Percentiles rank a stretch among this genome's conserved stretches.
These are phyloP conservation scores for Himantopus leucocephalus DNA, from an alignment of 2,113 vertebrate species.

Conservation along the genomic window DNA sequence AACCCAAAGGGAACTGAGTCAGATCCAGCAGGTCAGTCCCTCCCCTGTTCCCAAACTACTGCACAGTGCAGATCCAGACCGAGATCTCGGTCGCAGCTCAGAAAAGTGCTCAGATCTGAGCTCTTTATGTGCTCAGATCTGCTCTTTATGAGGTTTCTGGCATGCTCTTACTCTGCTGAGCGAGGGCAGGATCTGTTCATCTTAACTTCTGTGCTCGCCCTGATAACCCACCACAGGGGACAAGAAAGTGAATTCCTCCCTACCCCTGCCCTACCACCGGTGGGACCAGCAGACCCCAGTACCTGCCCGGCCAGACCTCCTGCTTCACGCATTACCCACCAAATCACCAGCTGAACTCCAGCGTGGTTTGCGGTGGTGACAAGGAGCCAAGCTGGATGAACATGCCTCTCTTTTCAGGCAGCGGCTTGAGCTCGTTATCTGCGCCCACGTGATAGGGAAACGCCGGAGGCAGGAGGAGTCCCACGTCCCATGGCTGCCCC, in stretches of 20 bases:
- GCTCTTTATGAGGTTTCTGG: not conserved
- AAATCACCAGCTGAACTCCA: not conserved
- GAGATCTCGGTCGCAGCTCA: not conserved
- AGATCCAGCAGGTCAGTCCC: not conserved
- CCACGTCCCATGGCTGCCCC: rapidly evolving
- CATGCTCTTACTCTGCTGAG: not conserved
- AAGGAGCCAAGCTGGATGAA: not conserved
- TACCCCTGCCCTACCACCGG: not conserved
- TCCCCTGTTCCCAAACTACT: not conserved
- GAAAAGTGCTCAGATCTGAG: not conserved
- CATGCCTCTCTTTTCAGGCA: not conserved
- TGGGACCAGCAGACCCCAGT: rapidly evolving
- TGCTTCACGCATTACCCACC: not conserved
- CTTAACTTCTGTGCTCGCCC: not conserved
- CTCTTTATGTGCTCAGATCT: not conserved
- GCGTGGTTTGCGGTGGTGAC: not conserved
- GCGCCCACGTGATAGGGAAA: not conserved
- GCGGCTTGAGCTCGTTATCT: not conserved
- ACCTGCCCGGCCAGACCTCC: not conserved
- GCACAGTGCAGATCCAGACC: not conserved
- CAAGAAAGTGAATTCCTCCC: not conserved
- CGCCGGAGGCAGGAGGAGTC: not conserved
- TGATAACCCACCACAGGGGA: not conserved
- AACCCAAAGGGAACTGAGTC: not conserved
- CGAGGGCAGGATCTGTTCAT: not conserved